Evolutionary conservation across 1,140 invertebrate species (phyloP).

Genomic region (Drosophila micromelanica): DNA sequence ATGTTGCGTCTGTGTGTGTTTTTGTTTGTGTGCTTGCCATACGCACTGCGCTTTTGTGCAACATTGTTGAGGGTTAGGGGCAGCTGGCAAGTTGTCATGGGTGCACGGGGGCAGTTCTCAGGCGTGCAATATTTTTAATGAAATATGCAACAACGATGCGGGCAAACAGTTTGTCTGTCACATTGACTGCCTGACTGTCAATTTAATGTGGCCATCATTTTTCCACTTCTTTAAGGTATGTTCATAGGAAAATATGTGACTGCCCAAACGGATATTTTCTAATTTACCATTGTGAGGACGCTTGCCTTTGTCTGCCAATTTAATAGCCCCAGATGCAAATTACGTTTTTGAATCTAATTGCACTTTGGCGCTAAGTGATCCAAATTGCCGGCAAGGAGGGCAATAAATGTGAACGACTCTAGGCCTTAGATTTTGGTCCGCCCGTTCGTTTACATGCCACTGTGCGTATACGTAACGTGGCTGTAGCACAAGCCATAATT

Average conservation of each 20-base stretch:
- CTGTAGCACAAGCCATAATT: slow-evolving; percentile 28
- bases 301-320: slow-evolving; percentile 65
- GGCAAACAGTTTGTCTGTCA: too few species aligned
- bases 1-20: slow-evolving; percentile 11
- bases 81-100: slow-evolving; percentile 18
- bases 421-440: slow-evolving; percentile 2
- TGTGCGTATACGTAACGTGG: slow-evolving; percentile 65
- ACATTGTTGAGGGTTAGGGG: slow-evolving; percentile 9
- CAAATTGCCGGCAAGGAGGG: slow-evolving; percentile 56
- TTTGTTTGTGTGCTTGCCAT: slow-evolving; percentile 39
- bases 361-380: slow-evolving; percentile 68
- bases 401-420: slow-evolving; percentile 2
- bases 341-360: slow-evolving; percentile 53
- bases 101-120: slow-evolving; percentile 8
- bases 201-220: slow-evolving; percentile 47
- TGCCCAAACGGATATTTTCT: slow-evolving; percentile 23
- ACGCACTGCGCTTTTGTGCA: slow-evolving; percentile 30
- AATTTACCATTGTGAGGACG: slow-evolving; percentile 59
- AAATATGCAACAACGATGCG: slow-evolving; percentile 65
- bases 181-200: neutral
- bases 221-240: slow-evolving; percentile 19
- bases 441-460: slow-evolving; percentile 40
- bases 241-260: too few species aligned
- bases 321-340: slow-evolving; percentile 65
- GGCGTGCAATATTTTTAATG: slow-evolving; percentile 77